These are phyloP conservation scores for Lypha dubia DNA, from an alignment of 2,888 invertebrate genomes.

Conservation along the genomic window DNA sequence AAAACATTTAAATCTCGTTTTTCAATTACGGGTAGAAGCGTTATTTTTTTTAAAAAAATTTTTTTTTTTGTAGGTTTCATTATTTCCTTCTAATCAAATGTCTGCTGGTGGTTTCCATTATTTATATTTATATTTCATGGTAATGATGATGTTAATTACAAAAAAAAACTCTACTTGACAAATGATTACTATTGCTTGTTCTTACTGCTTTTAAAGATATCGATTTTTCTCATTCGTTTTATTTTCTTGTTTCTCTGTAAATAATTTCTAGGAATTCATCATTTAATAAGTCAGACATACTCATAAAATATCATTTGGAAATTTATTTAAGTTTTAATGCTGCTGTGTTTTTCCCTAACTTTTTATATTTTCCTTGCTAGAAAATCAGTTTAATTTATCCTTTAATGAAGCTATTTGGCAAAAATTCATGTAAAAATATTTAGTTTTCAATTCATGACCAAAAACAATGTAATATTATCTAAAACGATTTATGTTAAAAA, in stretches of 20 bases:
- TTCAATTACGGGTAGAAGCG: background rate
- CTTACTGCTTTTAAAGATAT: background rate
- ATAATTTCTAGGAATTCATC: constrained; percentile 34
- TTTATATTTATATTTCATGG: background rate
- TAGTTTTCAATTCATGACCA: constrained; percentile 37
- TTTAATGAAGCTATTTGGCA: constrained; percentile 22
- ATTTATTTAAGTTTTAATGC: background rate
- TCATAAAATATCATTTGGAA: background rate
- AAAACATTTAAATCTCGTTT: background rate
- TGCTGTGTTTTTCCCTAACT: background rate
- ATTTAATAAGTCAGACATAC: background rate
- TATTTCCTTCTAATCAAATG: constrained; percentile 9
- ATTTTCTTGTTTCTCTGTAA: background rate
- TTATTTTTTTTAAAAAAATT: background rate
- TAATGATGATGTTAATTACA: constrained; percentile 26
- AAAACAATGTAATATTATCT: too few species aligned
- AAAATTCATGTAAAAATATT: constrained; percentile 23
- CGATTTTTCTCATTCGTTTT: background rate
- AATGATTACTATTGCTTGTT: constrained; percentile 30
- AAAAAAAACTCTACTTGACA: constrained; percentile 19
- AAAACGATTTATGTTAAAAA: too few species aligned
- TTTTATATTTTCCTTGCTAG: constrained; percentile 8
- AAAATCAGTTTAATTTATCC: constrained; percentile 39
- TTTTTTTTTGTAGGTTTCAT: background rate
- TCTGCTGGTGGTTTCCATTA: background rate